A percentile compares a stretch with the other conserved stretches of the same genome.
These are phyloP conservation scores for Podotricha telesiphe DNA, from an alignment of 2,888 invertebrate species.

Conservation along the genomic window DNA sequence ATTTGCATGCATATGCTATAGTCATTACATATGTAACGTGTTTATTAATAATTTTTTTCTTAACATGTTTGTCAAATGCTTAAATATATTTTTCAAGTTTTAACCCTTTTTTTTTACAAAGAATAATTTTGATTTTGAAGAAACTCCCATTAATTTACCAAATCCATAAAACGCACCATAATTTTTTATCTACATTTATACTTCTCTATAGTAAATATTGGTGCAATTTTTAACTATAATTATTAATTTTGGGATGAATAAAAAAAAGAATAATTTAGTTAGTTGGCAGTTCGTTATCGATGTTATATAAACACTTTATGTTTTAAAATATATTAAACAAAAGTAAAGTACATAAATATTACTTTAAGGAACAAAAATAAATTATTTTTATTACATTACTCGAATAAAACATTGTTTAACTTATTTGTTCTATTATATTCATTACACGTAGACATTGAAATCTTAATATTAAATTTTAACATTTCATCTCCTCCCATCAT, in stretches of 20 bases:
- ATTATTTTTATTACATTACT: background rate
- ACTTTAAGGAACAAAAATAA: background rate
- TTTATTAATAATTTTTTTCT: too few species aligned
- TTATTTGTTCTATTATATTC: background rate
- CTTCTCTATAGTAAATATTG: conserved; percentile 34
- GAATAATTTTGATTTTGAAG: conserved; percentile 41
- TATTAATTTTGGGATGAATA: background rate
- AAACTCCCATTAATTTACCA: conserved; percentile 8
- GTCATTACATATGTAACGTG: too few species aligned
- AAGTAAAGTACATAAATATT: too few species aligned
- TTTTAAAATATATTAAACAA: background rate
- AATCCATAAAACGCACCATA: conserved; percentile 37
- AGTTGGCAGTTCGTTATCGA: conserved; percentile 39
- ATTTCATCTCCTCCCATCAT: background rate
- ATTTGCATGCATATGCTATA: too few species aligned
- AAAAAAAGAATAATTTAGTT: background rate
- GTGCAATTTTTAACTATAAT: conserved; percentile 30
- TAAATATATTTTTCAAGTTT: conserved; percentile 39
- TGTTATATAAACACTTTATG: conserved; percentile 18
- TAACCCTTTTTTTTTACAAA: background rate
- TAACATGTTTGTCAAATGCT: conserved; percentile 44
- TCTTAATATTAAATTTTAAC: background rate
- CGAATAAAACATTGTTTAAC: background rate
- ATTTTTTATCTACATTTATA: conserved; percentile 24
- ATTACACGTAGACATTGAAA: background rate